Evolutionary conservation across 2,888 invertebrate genomes (phyloP), one percentile per base, ranked within the genome.

Genomic region (Lamproptera curius): DNA sequence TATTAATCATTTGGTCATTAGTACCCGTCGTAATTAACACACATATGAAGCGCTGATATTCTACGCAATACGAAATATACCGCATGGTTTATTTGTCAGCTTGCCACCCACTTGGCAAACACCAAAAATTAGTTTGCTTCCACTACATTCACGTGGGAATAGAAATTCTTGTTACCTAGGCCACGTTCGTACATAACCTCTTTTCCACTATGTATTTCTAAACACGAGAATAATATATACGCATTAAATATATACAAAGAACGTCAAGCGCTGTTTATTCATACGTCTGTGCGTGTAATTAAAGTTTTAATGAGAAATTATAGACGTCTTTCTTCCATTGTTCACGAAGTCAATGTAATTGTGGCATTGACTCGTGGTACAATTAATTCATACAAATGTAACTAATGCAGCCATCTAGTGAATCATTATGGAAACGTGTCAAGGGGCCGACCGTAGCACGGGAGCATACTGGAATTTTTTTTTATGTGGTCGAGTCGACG

Each of bases 351-450:
- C n/a, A 10, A 28, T 16, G 36, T 33, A 42, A 16, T 28, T 35
- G 36, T 34, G 46, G 46, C 44, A 46, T 35, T 42, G 31, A 43
- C 31, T 47, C 37, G 36, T 17, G 49, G 42, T 46, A 16, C 45
- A 51, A 53, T 40, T 53, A 51, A 51, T 63, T 58, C 62, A 66
- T 68, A 65, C 63, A 63, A 57, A 58, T 61, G 14, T 16, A 31
- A 20, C 70, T 70, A 70, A 73, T 70, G 70, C 64, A 62, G 65
- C 67, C 70, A 71, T 72, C 58, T 64, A 69, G 65, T 70, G 65
- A 73, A 70, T 76, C 65, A 78, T 76, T 73, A 75, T 68, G 71
- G 61, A 74, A 76, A 60, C 57, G 65, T 79, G 75, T 78, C 76
- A 76, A 76, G 75, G 60, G 72, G 55, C 56, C 59, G 70, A 64